These are phyloP conservation scores for Acanthopagrus latus DNA, from an alignment of 2,797 vertebrate genomes.

Conservation along the genomic window DNA sequence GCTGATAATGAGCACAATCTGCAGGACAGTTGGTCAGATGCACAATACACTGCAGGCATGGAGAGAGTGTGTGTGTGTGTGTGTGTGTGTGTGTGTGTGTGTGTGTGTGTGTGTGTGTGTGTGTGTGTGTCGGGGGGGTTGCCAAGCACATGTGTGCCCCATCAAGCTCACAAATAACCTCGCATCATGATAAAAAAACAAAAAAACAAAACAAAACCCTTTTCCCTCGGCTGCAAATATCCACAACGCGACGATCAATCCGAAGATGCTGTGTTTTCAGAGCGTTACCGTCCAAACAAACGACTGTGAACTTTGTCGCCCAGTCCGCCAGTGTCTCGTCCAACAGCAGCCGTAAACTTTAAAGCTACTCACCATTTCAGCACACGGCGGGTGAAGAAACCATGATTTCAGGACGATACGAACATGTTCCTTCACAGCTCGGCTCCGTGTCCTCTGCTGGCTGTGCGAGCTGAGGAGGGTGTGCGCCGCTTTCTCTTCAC, in stretches of 20 bases:
- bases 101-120: not conserved
- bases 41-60: slow-evolving; percentile 44
- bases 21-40: slow-evolving; percentile 10
- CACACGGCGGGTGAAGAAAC: slow-evolving; percentile 59
- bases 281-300: not conserved
- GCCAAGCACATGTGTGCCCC: slow-evolving; percentile 74
- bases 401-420: not conserved
- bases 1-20: not conserved
- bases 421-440: slow-evolving; percentile 14
- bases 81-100: too few species aligned
- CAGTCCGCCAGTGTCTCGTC: slow-evolving; percentile 36
- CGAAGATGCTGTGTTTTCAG: fast-evolving
- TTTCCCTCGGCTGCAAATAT: not conserved
- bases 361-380: slow-evolving; percentile 83
- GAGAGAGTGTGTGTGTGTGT: not conserved
- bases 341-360: slow-evolving; percentile 65
- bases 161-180: slow-evolving; percentile 46
- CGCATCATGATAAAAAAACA: slow-evolving; percentile 23
- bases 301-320: not conserved
- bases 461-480: not conserved
- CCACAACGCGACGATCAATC: not conserved
- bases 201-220: slow-evolving; percentile 26
- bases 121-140: slow-evolving; percentile 31
- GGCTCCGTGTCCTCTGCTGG: too few species aligned
- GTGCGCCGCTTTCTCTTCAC: slow-evolving; percentile 4